Percentiles rank a stretch among this genome's conserved stretches.
phyloP scores from a whole-genome alignment of 2,113 vertebrate genomes.

The Barnardius zonarius region DNA sequence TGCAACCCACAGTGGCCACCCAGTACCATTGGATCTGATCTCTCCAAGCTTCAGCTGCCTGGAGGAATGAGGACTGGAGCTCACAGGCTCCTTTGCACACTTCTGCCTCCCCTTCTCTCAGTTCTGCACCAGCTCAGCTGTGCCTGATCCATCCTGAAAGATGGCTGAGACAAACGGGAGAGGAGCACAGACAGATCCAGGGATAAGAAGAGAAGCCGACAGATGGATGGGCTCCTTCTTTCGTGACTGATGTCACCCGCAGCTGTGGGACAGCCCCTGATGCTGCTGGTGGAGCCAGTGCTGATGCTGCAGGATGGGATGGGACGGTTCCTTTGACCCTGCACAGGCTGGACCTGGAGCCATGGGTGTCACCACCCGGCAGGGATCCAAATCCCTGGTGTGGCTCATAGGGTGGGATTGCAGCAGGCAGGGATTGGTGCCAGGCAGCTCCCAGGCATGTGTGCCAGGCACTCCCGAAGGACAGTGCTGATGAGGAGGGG shows the following conservation, averaged over 20 bases:
- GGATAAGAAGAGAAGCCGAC: not conserved
- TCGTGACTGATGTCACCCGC: not conserved
- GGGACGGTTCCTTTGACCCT: not conserved
- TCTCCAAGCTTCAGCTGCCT: not conserved
- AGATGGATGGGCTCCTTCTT: not conserved
- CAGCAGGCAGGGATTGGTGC: not conserved
- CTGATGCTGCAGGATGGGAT: not conserved
- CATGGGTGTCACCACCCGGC: accelerated
- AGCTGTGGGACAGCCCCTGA: not conserved
- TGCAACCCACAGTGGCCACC: not conserved
- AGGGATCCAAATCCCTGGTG: not conserved
- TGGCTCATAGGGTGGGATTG: not conserved
- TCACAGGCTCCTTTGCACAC: not conserved
- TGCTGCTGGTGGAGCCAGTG: not conserved
- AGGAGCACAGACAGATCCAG: not conserved
- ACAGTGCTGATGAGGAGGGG: not conserved
- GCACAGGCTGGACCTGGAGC: not conserved
- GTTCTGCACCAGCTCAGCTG: not conserved
- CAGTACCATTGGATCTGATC: not conserved
- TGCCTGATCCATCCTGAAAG: not conserved
- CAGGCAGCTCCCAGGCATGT: accelerated
- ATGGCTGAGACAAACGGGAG: not conserved
- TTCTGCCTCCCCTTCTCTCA: not conserved
- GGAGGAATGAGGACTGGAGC: not conserved
- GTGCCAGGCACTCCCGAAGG: not conserved